These are phyloP conservation scores for Ictalurus furcatus DNA, from an alignment of 2,113 vertebrate species.

Conservation along the genomic window DNA sequence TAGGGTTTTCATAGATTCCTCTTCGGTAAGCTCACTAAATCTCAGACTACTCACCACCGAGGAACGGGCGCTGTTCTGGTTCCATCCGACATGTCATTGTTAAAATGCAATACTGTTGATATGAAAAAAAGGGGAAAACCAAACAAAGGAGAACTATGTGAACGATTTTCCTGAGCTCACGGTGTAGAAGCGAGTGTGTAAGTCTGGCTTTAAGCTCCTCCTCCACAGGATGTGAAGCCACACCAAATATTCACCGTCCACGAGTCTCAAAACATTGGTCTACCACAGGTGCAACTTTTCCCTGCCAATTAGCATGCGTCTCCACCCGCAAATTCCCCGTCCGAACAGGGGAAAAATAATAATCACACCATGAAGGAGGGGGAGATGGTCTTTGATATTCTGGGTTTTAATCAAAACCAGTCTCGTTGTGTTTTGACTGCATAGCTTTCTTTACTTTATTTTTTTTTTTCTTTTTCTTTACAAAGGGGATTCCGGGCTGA, in stretches of 20 bases:
- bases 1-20: background rate
- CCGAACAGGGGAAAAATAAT: constrained; percentile 60
- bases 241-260: constrained; percentile 67
- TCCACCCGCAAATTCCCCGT: constrained; percentile 73
- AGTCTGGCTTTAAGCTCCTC: constrained; percentile 55
- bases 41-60: background rate
- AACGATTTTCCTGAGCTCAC: background rate
- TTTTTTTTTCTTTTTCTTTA: constrained; percentile 63
- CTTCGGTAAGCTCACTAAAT: background rate
- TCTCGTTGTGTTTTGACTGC: constrained; percentile 64
- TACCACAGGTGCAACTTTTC: constrained; percentile 75
- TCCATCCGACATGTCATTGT: background rate
- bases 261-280: constrained; percentile 72
- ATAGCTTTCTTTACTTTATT: constrained; percentile 62
- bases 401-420: constrained; percentile 73
- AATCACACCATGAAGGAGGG: constrained; percentile 59
- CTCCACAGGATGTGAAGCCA: constrained; percentile 52
- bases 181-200: background rate
- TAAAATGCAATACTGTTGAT: background rate
- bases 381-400: constrained; percentile 75
- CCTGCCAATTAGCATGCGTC: constrained; percentile 69
- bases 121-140: background rate
- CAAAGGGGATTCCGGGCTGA: constrained; percentile 72
- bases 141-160: constrained; percentile 14
- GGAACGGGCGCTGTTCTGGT: background rate